Evolutionary conservation across 2,888 invertebrate species (phyloP), one percentile per base, ranked within the genome.

Genomic region (Lacanobia wlatinum): DNA sequence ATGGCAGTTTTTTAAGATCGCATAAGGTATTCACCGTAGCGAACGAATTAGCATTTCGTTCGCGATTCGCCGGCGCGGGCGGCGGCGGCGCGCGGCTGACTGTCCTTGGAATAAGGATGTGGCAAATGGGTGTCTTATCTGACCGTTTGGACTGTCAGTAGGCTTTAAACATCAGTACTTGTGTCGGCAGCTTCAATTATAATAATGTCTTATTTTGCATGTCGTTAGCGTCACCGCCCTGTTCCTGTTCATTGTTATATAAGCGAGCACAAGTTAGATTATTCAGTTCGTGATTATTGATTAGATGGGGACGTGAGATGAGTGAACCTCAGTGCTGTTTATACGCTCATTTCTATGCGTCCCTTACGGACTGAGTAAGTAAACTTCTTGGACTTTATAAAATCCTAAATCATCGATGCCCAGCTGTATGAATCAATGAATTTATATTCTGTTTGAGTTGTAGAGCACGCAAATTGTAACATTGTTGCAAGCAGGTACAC

Each of bases 101-200:
- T 91, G 95, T 94, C 96, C 95, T 95, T 96, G 95, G 93, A 93
- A 94, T 95, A 93, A 95, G 95, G 95, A 95, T 95, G 93, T 94
- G 84, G 89, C 90, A 89, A 93, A 92, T 90, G 88, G 88, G 85
- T 86, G 91, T 89, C 89, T 92, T 92, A 93, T 92, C 90, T 90
- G 90, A 83, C 88, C 88, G 87, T 90, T 92, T 91, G 85, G 87
- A 88, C 85, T 87, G 89, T 86, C 84, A 89, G 87, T 87, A 87
- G 83, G 78, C 87, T 87, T 68, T 70, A 73, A 84, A 84, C 83
- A 83, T 76, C 84, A 85, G 84, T 81, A 82, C 69, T 67, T 73
- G 66, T 78, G 82, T 48, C 72, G 77, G 76, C 78, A 76, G 80
- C 76, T 78, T 74, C 67, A 83, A 78, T 75, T 84, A 83, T 85